phyloP scores from a whole-genome alignment of 2,113 vertebrate species.

The Hemiprocne comata region DNA sequence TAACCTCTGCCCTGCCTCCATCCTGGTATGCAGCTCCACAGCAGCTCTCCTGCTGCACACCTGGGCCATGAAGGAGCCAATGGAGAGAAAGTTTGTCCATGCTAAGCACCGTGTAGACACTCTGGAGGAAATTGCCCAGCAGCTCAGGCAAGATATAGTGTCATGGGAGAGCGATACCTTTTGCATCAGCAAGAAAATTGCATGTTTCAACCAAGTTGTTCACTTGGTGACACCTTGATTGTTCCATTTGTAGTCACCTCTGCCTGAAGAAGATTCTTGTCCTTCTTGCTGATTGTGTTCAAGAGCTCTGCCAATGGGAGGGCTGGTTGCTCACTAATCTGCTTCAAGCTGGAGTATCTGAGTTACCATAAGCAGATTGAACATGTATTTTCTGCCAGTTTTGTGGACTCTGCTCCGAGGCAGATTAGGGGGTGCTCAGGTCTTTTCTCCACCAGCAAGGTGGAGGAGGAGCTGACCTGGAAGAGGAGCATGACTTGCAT shows the following conservation, averaged over 20 bases:
- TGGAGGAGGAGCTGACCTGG: not conserved
- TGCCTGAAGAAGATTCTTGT: not conserved
- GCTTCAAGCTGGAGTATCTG: not conserved
- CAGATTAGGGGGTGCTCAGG: not conserved
- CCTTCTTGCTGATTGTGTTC: not conserved
- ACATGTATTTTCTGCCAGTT: not conserved
- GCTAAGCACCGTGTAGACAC: not conserved
- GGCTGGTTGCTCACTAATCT: not conserved
- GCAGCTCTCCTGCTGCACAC: not conserved
- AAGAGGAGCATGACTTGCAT: not conserved
- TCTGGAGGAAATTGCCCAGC: not conserved
- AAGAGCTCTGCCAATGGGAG: not conserved
- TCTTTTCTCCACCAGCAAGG: not conserved
- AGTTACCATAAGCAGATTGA: not conserved
- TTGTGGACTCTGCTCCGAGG: not conserved
- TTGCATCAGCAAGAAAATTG: not conserved
- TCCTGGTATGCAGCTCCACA: not conserved
- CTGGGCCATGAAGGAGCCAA: not conserved
- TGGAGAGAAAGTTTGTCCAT: not conserved
- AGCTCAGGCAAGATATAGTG: not conserved
- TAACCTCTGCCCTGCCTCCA: not conserved
- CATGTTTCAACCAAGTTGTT: not conserved
- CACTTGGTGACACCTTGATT: not conserved
- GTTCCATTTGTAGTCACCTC: not conserved
- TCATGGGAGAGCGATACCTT: rapidly evolving